Evolutionary conservation across 2,113 vertebrate genomes (phyloP).

Genomic region (Pangasianodon gigas): DNA sequence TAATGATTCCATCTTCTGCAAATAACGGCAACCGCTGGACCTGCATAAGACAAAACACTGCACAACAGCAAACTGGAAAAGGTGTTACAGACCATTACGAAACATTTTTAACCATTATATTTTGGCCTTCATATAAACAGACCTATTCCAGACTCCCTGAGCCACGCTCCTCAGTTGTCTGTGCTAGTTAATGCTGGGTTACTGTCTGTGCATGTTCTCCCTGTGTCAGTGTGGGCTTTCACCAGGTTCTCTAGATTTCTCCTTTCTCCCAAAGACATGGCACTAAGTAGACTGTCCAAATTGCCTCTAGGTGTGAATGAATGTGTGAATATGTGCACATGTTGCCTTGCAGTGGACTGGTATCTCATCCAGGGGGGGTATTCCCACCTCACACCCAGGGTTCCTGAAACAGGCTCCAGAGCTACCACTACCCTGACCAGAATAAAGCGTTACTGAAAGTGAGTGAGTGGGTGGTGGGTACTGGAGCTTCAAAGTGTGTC

Average conservation of each 20-base stretch:
- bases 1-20: conserved; percentile 64
- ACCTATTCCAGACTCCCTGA: background rate
- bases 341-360: background rate
- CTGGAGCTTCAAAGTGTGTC: no score
- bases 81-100: background rate
- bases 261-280: background rate
- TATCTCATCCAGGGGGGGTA: background rate
- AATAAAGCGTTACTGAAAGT: background rate
- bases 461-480: background rate
- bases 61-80: background rate
- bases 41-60: conserved; percentile 54
- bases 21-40: conserved; percentile 59
- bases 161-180: background rate
- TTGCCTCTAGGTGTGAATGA: background rate
- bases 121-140: background rate
- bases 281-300: background rate
- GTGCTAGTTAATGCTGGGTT: background rate
- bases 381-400: background rate
- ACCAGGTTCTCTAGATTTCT: background rate
- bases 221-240: background rate
- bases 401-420: background rate
- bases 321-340: background rate
- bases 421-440: background rate
- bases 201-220: background rate
- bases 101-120: background rate